Conservation (phyloP, 2,888 invertebrate species). For the Pseudococcus viburni region DNA sequence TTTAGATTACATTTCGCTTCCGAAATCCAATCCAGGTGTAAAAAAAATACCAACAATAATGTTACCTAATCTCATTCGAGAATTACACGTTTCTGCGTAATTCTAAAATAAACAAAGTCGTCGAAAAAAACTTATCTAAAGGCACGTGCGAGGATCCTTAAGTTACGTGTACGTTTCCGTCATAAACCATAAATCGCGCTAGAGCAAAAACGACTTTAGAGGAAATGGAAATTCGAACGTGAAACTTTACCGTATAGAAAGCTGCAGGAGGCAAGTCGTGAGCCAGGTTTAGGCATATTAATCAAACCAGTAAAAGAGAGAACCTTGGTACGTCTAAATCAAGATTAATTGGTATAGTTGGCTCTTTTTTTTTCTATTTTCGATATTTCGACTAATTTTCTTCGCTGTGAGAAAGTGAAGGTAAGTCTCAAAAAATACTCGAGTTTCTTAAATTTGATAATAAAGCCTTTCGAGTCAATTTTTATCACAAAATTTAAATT, state of each 20-base stretch:
- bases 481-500: not conserved
- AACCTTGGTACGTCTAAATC: constrained; percentile 40
- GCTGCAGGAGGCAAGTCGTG: constrained; percentile 48
- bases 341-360: constrained; percentile 1
- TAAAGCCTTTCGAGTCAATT: not conserved
- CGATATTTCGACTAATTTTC: not conserved
- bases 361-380: not conserved
- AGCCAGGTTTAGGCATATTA: not conserved
- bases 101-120: not conserved
- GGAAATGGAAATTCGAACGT: constrained; percentile 27
- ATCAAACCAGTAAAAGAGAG: constrained; percentile 28
- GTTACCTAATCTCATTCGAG: not conserved
- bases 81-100: not conserved
- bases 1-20: constrained; percentile 5
- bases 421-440: not conserved
- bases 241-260: constrained; percentile 26
- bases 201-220: not conserved
- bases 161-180: not conserved
- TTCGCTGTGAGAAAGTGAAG: not conserved
- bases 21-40: not conserved
- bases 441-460: too few species aligned
- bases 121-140: not conserved
- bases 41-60: not conserved
- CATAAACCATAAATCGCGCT: constrained; percentile 20
- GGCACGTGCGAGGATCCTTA: constrained; percentile 17